These are phyloP conservation scores for Diachasmimorpha longicaudata DNA, from an alignment of 1,140 invertebrate genomes.

Conservation along the genomic window DNA sequence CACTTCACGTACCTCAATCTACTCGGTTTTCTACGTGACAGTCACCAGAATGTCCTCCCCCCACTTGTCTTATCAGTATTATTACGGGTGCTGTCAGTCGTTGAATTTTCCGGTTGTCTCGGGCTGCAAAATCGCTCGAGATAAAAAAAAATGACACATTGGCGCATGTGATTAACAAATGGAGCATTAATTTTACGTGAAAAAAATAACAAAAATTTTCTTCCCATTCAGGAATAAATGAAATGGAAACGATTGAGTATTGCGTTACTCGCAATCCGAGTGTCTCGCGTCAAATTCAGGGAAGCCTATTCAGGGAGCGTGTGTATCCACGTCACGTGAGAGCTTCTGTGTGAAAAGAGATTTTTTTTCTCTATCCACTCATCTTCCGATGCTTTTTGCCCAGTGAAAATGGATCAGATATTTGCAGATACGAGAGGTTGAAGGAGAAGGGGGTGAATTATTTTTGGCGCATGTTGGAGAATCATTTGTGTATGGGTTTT, in stretches of 20 bases:
- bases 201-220: background rate
- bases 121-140: background rate
- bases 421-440: background rate
- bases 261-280: background rate
- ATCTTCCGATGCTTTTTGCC: background rate
- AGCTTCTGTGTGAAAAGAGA: background rate
- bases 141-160: slow-evolving; percentile 5
- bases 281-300: slow-evolving; percentile 11
- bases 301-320: slow-evolving; percentile 13
- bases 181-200: background rate
- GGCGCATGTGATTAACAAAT: background rate
- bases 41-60: background rate
- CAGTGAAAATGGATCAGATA: background rate
- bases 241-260: background rate
- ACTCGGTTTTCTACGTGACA: background rate
- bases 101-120: background rate
- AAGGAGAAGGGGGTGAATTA: background rate
- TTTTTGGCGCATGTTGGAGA: background rate
- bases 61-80: background rate
- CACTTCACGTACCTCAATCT: background rate
- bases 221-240: background rate
- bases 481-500: background rate
- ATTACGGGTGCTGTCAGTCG: background rate
- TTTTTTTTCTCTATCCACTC: background rate
- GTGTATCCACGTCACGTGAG: background rate